Percentiles rank a stretch among this genome's conserved stretches.
Evolutionary conservation across 2,797 vertebrate genomes (phyloP).

Genomic region (Mormyrus proboscirostris): DNA sequence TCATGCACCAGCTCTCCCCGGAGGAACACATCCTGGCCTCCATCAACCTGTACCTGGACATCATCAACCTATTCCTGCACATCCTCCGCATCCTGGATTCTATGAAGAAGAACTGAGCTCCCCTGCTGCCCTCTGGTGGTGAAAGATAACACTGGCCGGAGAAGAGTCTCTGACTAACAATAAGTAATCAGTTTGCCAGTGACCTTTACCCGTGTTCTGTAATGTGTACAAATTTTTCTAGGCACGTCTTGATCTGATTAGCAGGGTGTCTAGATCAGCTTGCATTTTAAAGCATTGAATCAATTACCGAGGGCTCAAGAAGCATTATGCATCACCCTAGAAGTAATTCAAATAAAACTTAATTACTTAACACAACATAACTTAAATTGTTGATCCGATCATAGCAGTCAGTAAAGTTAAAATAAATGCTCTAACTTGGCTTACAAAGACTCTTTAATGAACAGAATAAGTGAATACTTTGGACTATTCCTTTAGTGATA

Average conservation of each 20-base stretch:
- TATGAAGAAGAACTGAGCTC: slow-evolving; percentile 80
- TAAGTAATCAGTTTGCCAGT: neutral
- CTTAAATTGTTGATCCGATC: neutral
- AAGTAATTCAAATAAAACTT: neutral
- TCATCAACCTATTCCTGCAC: slow-evolving; percentile 88
- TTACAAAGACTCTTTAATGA: neutral
- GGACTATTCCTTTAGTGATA: neutral
- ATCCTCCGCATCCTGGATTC: slow-evolving; percentile 77
- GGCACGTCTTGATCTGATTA: neutral
- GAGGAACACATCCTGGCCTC: slow-evolving; percentile 90
- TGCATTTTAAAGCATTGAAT: neutral
- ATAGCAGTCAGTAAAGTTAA: neutral
- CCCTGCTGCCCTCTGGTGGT: neutral
- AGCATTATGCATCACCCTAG: neutral
- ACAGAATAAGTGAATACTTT: neutral
- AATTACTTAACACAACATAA: neutral
- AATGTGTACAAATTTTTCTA: neutral
- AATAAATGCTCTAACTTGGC: neutral
- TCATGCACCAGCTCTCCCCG: slow-evolving; percentile 90
- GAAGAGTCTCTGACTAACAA: neutral
- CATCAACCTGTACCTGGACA: slow-evolving; percentile 89
- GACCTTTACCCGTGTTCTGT: neutral
- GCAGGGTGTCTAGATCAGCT: neutral
- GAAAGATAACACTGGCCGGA: neutral
- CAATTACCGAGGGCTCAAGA: neutral